Base-by-base conservation (phyloP, 2,888 invertebrate genomes). In the Tenthredo scrophulariae region DNA sequence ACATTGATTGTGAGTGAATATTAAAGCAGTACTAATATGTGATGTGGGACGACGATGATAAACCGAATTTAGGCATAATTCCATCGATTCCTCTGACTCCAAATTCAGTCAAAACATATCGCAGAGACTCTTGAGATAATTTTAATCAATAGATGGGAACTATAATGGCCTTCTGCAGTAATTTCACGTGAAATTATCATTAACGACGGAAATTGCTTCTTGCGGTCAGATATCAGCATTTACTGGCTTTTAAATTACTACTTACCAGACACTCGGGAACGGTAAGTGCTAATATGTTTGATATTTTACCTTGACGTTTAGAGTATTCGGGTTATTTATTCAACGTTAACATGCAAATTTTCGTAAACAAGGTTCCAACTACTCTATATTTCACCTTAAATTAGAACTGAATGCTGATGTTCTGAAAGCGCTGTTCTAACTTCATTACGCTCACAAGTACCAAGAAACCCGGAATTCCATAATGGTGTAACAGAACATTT, bases 171-270 rank as follows among this genome's bases (percentile, higher is more conserved):
- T 37, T 18, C 6, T 13, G 3, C 40, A 33, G 70, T n/a, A 37
- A 70, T 70, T 70, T 37, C 29, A 37, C n/a, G 9, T 33, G 70
- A 70, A 33, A 33, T 37, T 70, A 29, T n/a, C n/a, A 70, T 70
- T n/a, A 37, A 29, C 33, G n/a, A 37, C 70, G 70, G 77, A 54
- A 50, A 77, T 77, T 29, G 18, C 50, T 46, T 77, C 33, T 15
- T 77, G 54, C 26, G 77, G 77, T 33, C 29, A 74, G 43, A 40
- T 74, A n/a, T 15, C 29, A 10, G 50, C 15, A 54, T 46, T 77
- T 1, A 77, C 50, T 29, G 54, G 54, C 13, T 77, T 54, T 26
- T 54, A 40, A 74, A 33, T 77, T 18, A 77, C 54, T 22, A 74
- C 9, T 43, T 40, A 43, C 43, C 67, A 67, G 67, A 33, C 33